A percentile compares a stretch with the other conserved stretches of the same genome.
phyloP scores from a whole-genome alignment of 2,113 vertebrate species.

The Chrysochloris asiatica region DNA sequence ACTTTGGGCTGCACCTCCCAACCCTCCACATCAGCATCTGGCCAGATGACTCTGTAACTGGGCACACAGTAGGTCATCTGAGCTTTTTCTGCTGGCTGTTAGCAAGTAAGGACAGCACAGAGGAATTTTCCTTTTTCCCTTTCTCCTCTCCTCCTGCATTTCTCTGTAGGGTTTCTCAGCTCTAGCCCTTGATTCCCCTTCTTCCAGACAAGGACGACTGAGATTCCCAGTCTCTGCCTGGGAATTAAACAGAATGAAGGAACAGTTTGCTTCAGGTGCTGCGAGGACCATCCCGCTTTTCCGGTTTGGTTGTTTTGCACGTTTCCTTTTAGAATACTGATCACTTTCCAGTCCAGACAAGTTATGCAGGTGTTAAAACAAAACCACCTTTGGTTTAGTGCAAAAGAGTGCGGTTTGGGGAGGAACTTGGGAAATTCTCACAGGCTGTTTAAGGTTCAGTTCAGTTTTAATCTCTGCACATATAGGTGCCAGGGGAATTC shows the following conservation, averaged over 20 bases:
- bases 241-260: not conserved
- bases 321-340: not conserved
- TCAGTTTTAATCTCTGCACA: not conserved
- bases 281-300: not conserved
- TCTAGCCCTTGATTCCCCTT: not conserved
- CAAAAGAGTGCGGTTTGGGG: not conserved
- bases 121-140: accelerated
- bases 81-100: not conserved
- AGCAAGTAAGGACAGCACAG: not conserved
- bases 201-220: accelerated
- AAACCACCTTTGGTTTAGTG: not conserved
- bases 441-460: not conserved
- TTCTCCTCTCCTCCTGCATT: accelerated
- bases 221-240: not conserved
- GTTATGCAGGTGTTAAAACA: not conserved
- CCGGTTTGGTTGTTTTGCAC: accelerated
- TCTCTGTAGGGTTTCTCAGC: not conserved
- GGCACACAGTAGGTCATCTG: not conserved
- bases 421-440: too few species aligned
- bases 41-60: accelerated
- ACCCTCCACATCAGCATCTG: not conserved
- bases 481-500: not conserved
- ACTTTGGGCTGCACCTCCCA: not conserved
- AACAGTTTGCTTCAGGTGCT: accelerated
- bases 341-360: not conserved